Conservation (phyloP, 1,140 invertebrate species). For the Lysiphlebus fabarum region DNA sequence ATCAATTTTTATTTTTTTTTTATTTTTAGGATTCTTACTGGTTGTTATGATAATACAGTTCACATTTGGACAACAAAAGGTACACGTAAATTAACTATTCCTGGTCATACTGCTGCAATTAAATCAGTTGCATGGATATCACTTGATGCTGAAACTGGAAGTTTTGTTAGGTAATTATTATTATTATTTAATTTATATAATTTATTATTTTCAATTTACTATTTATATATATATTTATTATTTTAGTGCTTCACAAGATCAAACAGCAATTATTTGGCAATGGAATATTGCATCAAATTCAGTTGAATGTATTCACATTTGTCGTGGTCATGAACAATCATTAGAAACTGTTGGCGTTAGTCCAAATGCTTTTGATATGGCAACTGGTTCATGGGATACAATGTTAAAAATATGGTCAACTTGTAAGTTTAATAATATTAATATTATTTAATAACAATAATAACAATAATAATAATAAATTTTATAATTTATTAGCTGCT, state of each 20-base stretch:
- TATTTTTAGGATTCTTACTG: slow-evolving; percentile 75
- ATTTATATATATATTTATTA: slow-evolving; percentile 16
- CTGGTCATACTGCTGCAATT: slow-evolving; percentile 80
- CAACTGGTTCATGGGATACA: slow-evolving; percentile 91
- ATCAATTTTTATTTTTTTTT: neutral
- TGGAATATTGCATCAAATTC: slow-evolving; percentile 77
- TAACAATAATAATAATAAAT: too few species aligned
- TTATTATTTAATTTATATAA: neutral
- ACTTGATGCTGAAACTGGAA: slow-evolving; percentile 60
- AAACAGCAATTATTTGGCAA: slow-evolving; percentile 87
- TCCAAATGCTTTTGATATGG: slow-evolving; percentile 65
- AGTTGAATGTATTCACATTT: slow-evolving; percentile 76
- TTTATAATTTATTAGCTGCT: slow-evolving; percentile 23
- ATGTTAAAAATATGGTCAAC: slow-evolving; percentile 77
- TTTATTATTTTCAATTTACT: slow-evolving; percentile 20
- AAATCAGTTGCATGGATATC: slow-evolving; percentile 86
- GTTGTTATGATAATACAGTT: slow-evolving; percentile 92
- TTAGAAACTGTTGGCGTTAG: slow-evolving; percentile 81
- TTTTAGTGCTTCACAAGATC: slow-evolving; percentile 83
- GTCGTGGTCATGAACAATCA: slow-evolving; percentile 84
- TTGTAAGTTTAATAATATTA: too few species aligned
- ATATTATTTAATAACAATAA: too few species aligned
- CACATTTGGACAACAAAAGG: slow-evolving; percentile 86
- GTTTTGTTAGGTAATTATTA: slow-evolving; percentile 67
- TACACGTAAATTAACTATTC: slow-evolving; percentile 76